phyloP scores from a whole-genome alignment of 1,140 invertebrate genomes.

The Leptopilina boulardi region DNA sequence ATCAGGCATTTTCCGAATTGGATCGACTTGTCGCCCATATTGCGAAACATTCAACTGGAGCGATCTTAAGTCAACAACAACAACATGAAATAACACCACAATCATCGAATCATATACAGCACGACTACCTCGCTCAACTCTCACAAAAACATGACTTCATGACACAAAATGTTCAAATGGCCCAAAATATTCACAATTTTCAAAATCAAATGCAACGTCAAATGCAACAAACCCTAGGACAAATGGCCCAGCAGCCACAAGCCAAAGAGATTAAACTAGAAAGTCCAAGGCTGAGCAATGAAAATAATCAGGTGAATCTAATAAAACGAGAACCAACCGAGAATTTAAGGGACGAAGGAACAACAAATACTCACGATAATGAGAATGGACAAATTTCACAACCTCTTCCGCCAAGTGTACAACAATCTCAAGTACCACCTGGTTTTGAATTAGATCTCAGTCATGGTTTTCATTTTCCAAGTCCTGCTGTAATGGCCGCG shows the following conservation, averaged over 20 bases:
- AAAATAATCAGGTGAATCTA: conserved; percentile 49
- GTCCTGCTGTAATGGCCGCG: conserved; percentile 73
- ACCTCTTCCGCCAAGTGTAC: conserved; percentile 55
- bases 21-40: conserved; percentile 82
- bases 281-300: conserved; percentile 54
- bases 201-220: conserved; percentile 73
- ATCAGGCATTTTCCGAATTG: conserved; percentile 86
- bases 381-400: conserved; percentile 66
- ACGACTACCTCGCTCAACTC: conserved; percentile 68
- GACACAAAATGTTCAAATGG: conserved; percentile 68
- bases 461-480: conserved; percentile 73
- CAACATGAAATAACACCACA: conserved; percentile 65
- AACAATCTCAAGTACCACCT: conserved; percentile 60
- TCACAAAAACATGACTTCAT: conserved; percentile 74
- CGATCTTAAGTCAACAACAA: conserved; percentile 73
- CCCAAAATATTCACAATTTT: conserved; percentile 72
- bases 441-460: conserved; percentile 70
- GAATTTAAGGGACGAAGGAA: conserved; percentile 67
- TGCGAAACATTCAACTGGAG: conserved; percentile 82
- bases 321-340: conserved; percentile 75
- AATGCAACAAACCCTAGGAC: conserved; percentile 70
- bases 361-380: conserved; percentile 53
- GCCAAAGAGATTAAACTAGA: conserved; percentile 69
- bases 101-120: conserved; percentile 62
- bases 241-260: conserved; percentile 63